Evolutionary conservation across 2,888 invertebrate genomes (phyloP).

Genomic region (Lacanobia wlatinum): DNA sequence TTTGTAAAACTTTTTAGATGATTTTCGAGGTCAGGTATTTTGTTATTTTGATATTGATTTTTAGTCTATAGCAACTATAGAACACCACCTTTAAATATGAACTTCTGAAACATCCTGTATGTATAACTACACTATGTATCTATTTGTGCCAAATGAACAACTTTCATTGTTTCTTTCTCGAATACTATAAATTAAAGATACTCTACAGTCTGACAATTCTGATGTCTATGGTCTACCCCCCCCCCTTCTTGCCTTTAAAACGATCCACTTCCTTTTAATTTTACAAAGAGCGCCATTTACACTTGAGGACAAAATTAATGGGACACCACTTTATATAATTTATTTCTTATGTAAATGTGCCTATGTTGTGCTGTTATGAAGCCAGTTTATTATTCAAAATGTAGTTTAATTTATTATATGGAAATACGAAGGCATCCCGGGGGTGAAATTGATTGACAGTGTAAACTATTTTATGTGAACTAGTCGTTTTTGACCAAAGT

Average conservation of each 20-base stretch:
- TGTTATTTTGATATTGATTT: too few relatives aligned
- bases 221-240: neutral
- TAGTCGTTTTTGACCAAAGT: neutral
- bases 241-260: constrained; percentile 22
- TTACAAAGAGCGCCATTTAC: constrained; percentile 54
- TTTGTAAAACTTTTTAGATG: too few relatives aligned
- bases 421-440: neutral
- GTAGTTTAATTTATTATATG: constrained; percentile 22
- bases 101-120: too few relatives aligned
- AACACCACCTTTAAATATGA: too few relatives aligned
- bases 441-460: constrained; percentile 8
- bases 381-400: constrained; percentile 21
- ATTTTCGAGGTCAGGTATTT: too few relatives aligned
- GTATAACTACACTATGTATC: too few relatives aligned
- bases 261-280: constrained; percentile 55
- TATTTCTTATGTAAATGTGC: constrained; percentile 47
- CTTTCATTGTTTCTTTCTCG: too few relatives aligned
- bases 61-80: too few relatives aligned
- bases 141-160: too few relatives aligned
- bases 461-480: neutral
- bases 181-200: too few relatives aligned
- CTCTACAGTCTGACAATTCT: neutral
- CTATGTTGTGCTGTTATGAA: constrained; percentile 10
- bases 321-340: constrained; percentile 47
- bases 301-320: constrained; percentile 57